Percentiles rank a stretch among this genome's conserved stretches.
phyloP scores from a whole-genome alignment of 2,888 invertebrate genomes.

The Oscheius sp. region DNA sequence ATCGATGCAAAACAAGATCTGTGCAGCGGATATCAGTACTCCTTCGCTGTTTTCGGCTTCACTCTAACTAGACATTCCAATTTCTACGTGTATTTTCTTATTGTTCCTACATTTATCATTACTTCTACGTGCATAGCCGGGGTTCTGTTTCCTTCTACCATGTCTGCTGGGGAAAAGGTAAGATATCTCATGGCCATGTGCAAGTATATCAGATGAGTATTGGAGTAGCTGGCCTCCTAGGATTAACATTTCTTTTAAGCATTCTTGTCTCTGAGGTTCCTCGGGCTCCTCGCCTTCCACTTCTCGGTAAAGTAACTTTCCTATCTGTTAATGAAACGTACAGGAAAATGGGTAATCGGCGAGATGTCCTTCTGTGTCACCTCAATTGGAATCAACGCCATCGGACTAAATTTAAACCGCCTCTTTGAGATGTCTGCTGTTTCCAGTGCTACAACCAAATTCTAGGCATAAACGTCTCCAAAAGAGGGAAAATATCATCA shows the following conservation, averaged over 20 bases:
- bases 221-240: constrained; percentile 22
- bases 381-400: constrained; percentile 13
- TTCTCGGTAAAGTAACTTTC: constrained; percentile 19
- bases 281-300: constrained; percentile 11
- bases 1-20: constrained; percentile 1
- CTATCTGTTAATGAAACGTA: background rate
- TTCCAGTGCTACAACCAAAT: background rate
- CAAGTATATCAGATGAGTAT: constrained; percentile 18
- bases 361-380: constrained; percentile 31
- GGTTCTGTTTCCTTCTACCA: constrained; percentile 21
- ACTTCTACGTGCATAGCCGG: constrained; percentile 23
- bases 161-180: constrained; percentile 27
- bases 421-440: background rate
- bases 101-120: constrained; percentile 26
- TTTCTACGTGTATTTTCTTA: constrained; percentile 25
- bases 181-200: too few relatives aligned
- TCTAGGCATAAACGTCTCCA: background rate
- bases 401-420: constrained; percentile 6
- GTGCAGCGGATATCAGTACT: constrained; percentile 27
- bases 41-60: constrained; percentile 20
- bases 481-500: background rate
- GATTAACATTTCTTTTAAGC: constrained; percentile 26
- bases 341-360: constrained; percentile 29
- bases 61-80: constrained; percentile 16
- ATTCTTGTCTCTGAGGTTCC: constrained; percentile 28